Conservation (phyloP, 2,113 vertebrate genomes). For the Tetrax tetrax region DNA sequence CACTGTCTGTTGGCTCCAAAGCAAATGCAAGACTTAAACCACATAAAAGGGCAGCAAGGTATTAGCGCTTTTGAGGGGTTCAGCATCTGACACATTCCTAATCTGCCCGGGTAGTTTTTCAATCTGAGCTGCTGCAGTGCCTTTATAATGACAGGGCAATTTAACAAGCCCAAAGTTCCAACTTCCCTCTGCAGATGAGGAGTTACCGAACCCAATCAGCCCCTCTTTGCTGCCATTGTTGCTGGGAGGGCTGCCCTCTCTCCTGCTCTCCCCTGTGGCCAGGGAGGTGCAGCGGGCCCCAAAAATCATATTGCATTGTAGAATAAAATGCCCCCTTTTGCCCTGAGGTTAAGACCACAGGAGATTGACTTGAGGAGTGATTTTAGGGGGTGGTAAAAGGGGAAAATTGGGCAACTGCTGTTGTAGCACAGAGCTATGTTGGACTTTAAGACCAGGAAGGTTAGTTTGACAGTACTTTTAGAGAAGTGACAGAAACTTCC, state of each 20-base stretch:
- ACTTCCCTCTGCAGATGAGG: background rate
- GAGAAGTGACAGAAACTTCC: background rate
- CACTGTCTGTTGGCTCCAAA: slow-evolving; percentile 29
- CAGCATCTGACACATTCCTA: slow-evolving; percentile 50
- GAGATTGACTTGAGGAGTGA: background rate
- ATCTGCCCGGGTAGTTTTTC: slow-evolving; percentile 45
- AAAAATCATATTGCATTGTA: rapidly evolving
- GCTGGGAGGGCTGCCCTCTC: rapidly evolving
- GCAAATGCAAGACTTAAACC: slow-evolving; percentile 50
- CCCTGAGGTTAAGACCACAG: background rate
- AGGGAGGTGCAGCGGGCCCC: background rate
- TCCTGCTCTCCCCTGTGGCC: background rate
- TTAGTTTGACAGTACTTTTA: background rate
- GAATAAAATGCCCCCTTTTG: background rate
- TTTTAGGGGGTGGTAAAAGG: background rate
- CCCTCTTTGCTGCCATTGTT: background rate
- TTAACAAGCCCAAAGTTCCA: slow-evolving; percentile 17
- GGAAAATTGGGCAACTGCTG: background rate
- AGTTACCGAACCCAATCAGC: background rate
- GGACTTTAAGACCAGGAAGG: background rate
- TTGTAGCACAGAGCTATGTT: background rate
- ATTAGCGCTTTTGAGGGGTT: slow-evolving; percentile 57
- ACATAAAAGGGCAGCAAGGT: slow-evolving; percentile 58
- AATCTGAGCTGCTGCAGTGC: background rate
- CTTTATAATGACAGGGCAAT: background rate